A percentile compares a stretch with the other conserved stretches of the same genome.
Evolutionary conservation across 2,797 vertebrate genomes (phyloP).

Genomic region (Sebastes kiyomatsui): DNA sequence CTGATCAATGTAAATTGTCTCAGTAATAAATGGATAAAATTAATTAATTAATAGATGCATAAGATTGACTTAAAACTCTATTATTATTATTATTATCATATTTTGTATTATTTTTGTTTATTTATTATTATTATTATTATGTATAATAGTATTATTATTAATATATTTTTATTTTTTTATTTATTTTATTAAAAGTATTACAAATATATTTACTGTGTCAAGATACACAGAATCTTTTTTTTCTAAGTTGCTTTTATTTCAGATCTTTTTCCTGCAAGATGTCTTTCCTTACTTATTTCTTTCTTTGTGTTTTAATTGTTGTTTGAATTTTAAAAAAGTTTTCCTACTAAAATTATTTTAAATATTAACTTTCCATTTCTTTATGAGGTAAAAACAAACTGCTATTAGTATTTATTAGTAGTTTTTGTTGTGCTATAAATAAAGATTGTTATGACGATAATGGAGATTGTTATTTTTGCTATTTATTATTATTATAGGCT

Average conservation of each 20-base stretch:
- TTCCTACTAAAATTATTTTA: background rate
- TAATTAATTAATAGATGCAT: background rate
- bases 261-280: too few relatives aligned
- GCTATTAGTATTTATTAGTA: background rate
- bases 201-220: background rate
- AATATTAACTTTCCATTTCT: background rate
- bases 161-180: background rate
- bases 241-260: background rate
- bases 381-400: background rate
- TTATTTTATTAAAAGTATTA: background rate
- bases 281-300: background rate
- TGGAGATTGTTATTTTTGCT: background rate
- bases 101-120: rapidly evolving
- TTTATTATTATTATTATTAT: too few relatives aligned
- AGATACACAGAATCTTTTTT: background rate
- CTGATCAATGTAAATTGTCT: background rate
- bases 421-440: background rate
- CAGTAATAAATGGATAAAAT: background rate
- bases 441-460: background rate
- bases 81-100: background rate
- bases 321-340: background rate
- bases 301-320: background rate
- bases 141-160: too few relatives aligned
- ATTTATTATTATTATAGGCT: background rate
- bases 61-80: background rate